phyloP scores from a whole-genome alignment of 2,113 vertebrate species.

The Clarias magur region DNA sequence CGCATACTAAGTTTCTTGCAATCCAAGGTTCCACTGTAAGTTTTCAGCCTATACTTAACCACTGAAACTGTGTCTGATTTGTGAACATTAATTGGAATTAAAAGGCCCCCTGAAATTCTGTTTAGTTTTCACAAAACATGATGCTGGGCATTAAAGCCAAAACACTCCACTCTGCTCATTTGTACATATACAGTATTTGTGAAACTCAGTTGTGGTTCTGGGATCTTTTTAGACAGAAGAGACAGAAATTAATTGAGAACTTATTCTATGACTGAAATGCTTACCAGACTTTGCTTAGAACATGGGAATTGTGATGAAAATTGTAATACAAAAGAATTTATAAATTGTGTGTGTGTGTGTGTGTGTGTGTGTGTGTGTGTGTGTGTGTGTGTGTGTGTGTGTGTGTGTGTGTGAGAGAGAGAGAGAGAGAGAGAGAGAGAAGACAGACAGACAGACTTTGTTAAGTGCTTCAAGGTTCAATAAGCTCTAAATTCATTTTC shows the following conservation, averaged over 20 bases:
- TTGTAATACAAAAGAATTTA: not conserved
- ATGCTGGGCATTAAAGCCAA: no score
- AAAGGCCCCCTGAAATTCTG: no score
- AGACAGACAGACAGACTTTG: constrained; percentile 6
- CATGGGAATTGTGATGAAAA: constrained; percentile 5
- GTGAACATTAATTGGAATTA: no score
- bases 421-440: constrained; percentile 13
- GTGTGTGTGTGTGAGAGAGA: not conserved
- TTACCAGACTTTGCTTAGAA: not conserved
- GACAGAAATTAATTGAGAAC: not conserved
- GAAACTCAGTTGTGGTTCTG: no score
- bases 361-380: not conserved
- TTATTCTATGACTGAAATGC: not conserved
- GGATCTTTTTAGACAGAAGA: no score
- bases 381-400: not conserved
- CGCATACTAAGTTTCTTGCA: no score
- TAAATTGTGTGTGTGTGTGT: not conserved
- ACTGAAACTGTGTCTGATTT: no score
- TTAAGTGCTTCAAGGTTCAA: constrained; percentile 29
- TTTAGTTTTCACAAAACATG: no score
- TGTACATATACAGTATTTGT: no score
- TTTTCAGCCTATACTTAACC: no score
- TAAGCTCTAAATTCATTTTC: constrained; percentile 18
- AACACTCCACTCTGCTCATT: no score
- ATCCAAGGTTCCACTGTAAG: no score